Evolutionary conservation across 2,888 invertebrate species (phyloP).

Genomic region (Alloplasta piceator): DNA sequence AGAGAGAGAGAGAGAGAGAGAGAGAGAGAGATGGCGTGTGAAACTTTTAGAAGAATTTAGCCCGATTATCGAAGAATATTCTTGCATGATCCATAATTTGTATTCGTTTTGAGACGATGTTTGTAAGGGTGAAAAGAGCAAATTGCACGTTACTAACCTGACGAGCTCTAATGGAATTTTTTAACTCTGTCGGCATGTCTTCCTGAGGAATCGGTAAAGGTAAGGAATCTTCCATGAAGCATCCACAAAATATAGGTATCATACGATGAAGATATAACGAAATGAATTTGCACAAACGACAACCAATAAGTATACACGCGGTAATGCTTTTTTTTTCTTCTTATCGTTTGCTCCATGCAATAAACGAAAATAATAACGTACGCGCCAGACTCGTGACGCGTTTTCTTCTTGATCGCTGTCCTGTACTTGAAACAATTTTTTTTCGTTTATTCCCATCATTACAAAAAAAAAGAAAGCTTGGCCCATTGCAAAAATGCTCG

Average conservation of each 20-base stretch:
- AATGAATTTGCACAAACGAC: slow-evolving; percentile 56
- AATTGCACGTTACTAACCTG: slow-evolving; percentile 80
- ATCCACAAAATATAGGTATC: slow-evolving; percentile 65
- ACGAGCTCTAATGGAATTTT: slow-evolving; percentile 77
- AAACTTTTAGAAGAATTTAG: slow-evolving; percentile 16
- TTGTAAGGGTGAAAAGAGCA: slow-evolving; percentile 67
- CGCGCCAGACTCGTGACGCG: not conserved
- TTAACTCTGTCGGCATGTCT: slow-evolving; percentile 78
- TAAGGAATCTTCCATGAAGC: slow-evolving; percentile 79
- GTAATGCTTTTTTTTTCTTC: not conserved
- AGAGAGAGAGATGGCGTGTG: not conserved
- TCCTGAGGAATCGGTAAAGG: slow-evolving; percentile 79
- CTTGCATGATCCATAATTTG: slow-evolving; percentile 49
- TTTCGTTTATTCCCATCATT: not conserved
- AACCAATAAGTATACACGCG: slow-evolving; percentile 38
- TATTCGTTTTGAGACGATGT: slow-evolving; percentile 17
- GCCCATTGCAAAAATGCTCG: slow-evolving; percentile 26
- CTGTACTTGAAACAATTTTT: not conserved
- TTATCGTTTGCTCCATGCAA: slow-evolving; percentile 44
- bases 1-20: no score
- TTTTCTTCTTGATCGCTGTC: slow-evolving; percentile 18
- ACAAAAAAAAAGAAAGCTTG: slow-evolving; percentile 8
- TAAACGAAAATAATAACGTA: slow-evolving; percentile 5
- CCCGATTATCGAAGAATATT: slow-evolving; percentile 27
- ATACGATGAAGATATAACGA: slow-evolving; percentile 57